Conservation (phyloP, 2,113 vertebrate genomes). For the Mesitornis unicolor region DNA sequence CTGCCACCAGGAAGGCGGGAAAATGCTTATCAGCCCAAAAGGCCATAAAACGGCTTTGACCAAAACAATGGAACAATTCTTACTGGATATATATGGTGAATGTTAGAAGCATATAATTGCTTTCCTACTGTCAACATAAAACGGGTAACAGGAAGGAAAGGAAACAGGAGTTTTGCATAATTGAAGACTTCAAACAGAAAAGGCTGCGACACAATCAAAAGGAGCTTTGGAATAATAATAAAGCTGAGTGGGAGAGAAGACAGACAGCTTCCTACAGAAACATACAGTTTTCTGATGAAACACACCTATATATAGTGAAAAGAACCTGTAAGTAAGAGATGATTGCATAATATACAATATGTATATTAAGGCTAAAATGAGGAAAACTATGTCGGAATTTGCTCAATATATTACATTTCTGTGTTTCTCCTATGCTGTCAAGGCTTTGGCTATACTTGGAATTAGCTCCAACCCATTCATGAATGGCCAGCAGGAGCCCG, state of each 20-base stretch:
- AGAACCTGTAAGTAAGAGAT: neutral
- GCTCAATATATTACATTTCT: neutral
- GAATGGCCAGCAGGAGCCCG: neutral
- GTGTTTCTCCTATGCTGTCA: neutral
- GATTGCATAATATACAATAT: neutral
- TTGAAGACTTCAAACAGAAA: slow-evolving; percentile 49
- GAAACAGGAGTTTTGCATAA: slow-evolving; percentile 37
- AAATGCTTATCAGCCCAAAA: neutral
- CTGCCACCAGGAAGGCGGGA: neutral
- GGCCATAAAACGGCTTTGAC: neutral
- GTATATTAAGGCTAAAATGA: neutral
- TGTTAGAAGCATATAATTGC: neutral
- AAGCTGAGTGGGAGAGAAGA: neutral
- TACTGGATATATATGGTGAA: neutral
- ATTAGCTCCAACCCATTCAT: neutral
- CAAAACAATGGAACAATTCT: slow-evolving; percentile 8
- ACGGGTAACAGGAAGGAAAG: slow-evolving; percentile 40
- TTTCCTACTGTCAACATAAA: slow-evolving; percentile 20
- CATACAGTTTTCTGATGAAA: neutral
- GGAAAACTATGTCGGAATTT: neutral
- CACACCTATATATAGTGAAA: neutral
- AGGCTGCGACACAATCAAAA: slow-evolving; percentile 1
- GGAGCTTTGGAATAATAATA: slow-evolving; percentile 3
- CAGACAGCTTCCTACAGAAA: neutral
- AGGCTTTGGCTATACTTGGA: neutral